Conservation (phyloP, 2,888 invertebrate species). For the Galeopsomyia nigrocyanea region DNA sequence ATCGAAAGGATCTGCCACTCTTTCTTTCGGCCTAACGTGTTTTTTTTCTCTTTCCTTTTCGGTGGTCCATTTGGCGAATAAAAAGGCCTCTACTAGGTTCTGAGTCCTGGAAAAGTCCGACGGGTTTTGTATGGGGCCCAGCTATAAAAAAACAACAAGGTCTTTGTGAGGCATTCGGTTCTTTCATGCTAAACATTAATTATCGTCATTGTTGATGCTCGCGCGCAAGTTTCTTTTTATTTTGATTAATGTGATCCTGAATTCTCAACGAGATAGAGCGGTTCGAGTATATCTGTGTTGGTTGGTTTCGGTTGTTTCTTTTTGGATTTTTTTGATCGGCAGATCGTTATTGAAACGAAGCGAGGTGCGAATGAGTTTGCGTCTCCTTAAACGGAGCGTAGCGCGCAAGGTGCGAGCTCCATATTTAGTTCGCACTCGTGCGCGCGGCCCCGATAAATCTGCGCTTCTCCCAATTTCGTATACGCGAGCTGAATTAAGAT, state of each 20-base stretch:
- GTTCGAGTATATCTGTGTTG: too few species aligned
- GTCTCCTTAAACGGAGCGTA: conserved; percentile 58
- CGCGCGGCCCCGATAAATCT: conserved; percentile 59
- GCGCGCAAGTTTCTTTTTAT: neutral
- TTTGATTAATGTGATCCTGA: too few species aligned
- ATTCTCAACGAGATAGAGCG: too few species aligned
- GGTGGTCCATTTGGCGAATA: conserved; percentile 41
- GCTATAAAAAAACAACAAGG: conserved; percentile 15
- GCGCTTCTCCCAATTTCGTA: conserved; percentile 39
- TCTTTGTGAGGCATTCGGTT: conserved; percentile 4
- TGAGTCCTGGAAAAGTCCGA: conserved; percentile 21
- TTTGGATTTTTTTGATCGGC: conserved; percentile 20
- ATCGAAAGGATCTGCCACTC: conserved; percentile 15
- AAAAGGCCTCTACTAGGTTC: conserved; percentile 8
- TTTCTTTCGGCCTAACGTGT: neutral
- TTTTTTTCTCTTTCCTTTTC: neutral
- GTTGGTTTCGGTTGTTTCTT: too few species aligned
- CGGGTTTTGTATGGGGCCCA: conserved; percentile 15
- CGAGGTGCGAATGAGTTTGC: conserved; percentile 58
- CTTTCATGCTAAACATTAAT: conserved; percentile 28
- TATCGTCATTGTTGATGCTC: conserved; percentile 17
- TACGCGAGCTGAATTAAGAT: conserved; percentile 39
- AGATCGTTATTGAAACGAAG: conserved; percentile 63
- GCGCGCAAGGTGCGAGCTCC: conserved; percentile 57
- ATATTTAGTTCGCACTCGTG: conserved; percentile 55